phyloP scores from a whole-genome alignment of 1,140 invertebrate species.

The Aphelinus certus region DNA sequence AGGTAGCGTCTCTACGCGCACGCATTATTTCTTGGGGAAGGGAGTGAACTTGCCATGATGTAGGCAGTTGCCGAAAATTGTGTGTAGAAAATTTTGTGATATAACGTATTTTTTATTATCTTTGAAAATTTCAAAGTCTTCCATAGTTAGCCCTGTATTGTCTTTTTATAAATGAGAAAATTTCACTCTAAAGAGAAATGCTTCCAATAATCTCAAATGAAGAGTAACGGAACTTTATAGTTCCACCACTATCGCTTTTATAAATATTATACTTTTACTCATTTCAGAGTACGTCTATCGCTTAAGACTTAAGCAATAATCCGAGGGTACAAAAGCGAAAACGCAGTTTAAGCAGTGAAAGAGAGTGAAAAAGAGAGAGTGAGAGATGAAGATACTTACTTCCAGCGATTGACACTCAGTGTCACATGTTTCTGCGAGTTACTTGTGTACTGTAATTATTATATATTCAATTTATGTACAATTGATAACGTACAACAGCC shows the following conservation, averaged over 20 bases:
- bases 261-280: too few species aligned
- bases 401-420: constrained; percentile 7
- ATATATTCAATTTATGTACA: constrained; percentile 50
- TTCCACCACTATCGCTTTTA: too few species aligned
- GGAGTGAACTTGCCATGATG: constrained; percentile 4
- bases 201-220: too few species aligned
- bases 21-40: constrained; percentile 9
- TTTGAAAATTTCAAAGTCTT: constrained; percentile 22
- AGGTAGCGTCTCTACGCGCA: constrained; percentile 1
- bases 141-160: constrained; percentile 2
- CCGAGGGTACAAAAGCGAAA: constrained; percentile 30
- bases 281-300: constrained; percentile 7
- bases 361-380: not conserved
- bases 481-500: constrained; percentile 50
- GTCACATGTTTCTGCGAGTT: constrained; percentile 19
- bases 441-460: constrained; percentile 48
- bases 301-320: constrained; percentile 23
- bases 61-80: not conserved
- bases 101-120: constrained; percentile 11
- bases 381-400: constrained; percentile 2
- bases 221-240: too few species aligned
- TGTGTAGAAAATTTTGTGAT: constrained; percentile 31
- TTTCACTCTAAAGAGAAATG: too few species aligned
- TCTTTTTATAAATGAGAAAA: not conserved
- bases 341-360: not conserved